These are phyloP conservation scores for Buceros bicornis DNA, from an alignment of 2,797 vertebrate genomes.

Conservation along the genomic window DNA sequence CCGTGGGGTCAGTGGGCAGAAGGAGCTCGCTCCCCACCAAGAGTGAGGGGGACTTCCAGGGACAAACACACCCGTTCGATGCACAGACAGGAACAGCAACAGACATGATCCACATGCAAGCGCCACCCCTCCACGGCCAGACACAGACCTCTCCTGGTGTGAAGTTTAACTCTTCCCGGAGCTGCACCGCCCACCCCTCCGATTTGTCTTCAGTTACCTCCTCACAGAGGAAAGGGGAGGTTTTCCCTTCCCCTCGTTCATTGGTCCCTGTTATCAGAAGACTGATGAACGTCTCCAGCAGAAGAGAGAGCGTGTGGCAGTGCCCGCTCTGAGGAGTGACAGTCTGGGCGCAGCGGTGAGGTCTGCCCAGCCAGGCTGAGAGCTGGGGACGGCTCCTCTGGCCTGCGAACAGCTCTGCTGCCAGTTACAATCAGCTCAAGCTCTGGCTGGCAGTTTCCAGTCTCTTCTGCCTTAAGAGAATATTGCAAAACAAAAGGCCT, in stretches of 20 bases:
- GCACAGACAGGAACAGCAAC: background rate
- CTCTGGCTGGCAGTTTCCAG: background rate
- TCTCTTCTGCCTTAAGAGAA: background rate
- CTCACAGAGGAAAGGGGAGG: background rate
- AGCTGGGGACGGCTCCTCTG: background rate
- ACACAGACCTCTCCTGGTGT: background rate
- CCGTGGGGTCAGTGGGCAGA: background rate
- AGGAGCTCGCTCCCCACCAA: background rate
- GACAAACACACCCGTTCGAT: background rate
- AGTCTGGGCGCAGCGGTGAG: background rate
- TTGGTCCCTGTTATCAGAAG: background rate
- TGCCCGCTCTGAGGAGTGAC: background rate
- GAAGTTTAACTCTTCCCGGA: background rate
- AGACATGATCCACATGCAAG: background rate
- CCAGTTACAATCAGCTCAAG: background rate
- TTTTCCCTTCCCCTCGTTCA: background rate
- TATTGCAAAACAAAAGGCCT: background rate
- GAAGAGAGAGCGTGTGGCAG: background rate
- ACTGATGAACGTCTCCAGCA: background rate
- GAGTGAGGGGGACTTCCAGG: background rate
- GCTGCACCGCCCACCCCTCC: background rate
- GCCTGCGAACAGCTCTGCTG: background rate
- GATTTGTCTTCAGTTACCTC: background rate
- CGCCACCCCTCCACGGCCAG: background rate
- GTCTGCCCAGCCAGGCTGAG: background rate